Percentiles rank a stretch among this genome's conserved stretches.
Evolutionary conservation across 2,888 invertebrate genomes (phyloP).

Genomic region (Silvanus unidentatus): DNA sequence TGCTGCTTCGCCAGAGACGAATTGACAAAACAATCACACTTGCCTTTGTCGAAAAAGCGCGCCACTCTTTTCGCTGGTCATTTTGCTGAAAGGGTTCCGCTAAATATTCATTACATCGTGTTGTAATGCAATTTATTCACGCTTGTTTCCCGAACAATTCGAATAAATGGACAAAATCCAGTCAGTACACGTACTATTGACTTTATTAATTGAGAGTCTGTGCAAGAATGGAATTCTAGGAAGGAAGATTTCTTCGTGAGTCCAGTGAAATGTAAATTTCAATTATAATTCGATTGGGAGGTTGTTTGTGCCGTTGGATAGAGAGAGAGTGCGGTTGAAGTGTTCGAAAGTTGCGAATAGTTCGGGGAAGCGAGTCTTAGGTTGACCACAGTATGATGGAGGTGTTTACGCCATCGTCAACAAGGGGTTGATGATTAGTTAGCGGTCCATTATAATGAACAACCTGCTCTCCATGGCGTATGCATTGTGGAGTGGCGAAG

Average conservation of each 20-base stretch:
- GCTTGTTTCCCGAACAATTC: slow-evolving; percentile 24
- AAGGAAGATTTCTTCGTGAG: no score
- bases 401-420: slow-evolving; percentile 40
- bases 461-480: slow-evolving; percentile 25
- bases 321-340: slow-evolving; percentile 19
- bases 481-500: slow-evolving; percentile 18
- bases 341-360: neutral
- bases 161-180: no score
- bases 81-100: slow-evolving; percentile 37
- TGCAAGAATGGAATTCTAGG: no score
- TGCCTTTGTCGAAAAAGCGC: slow-evolving; percentile 29
- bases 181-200: no score
- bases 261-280: slow-evolving; percentile 33
- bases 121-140: slow-evolving; percentile 34
- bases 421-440: slow-evolving; percentile 37
- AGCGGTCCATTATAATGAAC: slow-evolving; percentile 39
- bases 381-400: slow-evolving; percentile 34
- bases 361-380: slow-evolving; percentile 15
- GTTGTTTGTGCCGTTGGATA: slow-evolving; percentile 34
- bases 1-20: slow-evolving; percentile 40
- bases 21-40: slow-evolving; percentile 44
- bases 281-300: slow-evolving; percentile 35
- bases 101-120: slow-evolving; percentile 37
- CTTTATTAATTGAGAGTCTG: no score
- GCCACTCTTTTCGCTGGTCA: slow-evolving; percentile 29